These are phyloP conservation scores for Phrynocephalus guinanensis DNA, from an alignment of 2,797 vertebrate species.

Conservation along the genomic window DNA sequence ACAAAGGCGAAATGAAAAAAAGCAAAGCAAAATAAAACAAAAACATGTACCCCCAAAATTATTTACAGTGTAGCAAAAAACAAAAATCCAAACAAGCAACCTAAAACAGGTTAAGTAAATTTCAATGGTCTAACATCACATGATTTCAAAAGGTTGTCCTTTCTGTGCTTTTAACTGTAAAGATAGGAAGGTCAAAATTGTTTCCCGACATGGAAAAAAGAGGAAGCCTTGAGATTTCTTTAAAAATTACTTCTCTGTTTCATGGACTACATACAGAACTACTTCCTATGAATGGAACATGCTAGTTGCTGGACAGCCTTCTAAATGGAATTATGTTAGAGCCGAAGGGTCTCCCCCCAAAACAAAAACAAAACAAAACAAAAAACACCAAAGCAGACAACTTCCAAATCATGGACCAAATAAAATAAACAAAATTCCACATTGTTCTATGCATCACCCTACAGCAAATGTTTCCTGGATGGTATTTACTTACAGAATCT, in stretches of 20 bases:
- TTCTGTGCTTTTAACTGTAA: slow-evolving; percentile 81
- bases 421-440: slow-evolving; percentile 78
- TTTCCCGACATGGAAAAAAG: slow-evolving; percentile 63
- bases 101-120: slow-evolving; percentile 71
- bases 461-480: slow-evolving; percentile 78
- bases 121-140: slow-evolving; percentile 71
- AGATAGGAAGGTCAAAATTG: slow-evolving; percentile 71
- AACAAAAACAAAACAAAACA: slow-evolving; percentile 76
- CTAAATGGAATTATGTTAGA: slow-evolving; percentile 75
- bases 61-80: slow-evolving; percentile 82
- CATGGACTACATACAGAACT: slow-evolving; percentile 68
- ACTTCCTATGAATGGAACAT: slow-evolving; percentile 71
- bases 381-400: slow-evolving; percentile 80
- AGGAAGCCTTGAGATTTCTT: slow-evolving; percentile 65
- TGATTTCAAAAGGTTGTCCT: slow-evolving; percentile 80
- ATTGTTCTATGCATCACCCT: slow-evolving; percentile 73
- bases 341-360: slow-evolving; percentile 72
- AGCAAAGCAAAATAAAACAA: slow-evolving; percentile 62
- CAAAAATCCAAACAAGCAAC: slow-evolving; percentile 74
- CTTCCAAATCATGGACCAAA: slow-evolving; percentile 78
- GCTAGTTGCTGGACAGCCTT: slow-evolving; percentile 78
- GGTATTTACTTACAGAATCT: slow-evolving; percentile 76
- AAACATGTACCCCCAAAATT: slow-evolving; percentile 76
- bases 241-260: slow-evolving; percentile 46
- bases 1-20: slow-evolving; percentile 74